Base-by-base conservation (phyloP, 1,140 invertebrate genomes). In the Vanessa tameamea region DNA sequence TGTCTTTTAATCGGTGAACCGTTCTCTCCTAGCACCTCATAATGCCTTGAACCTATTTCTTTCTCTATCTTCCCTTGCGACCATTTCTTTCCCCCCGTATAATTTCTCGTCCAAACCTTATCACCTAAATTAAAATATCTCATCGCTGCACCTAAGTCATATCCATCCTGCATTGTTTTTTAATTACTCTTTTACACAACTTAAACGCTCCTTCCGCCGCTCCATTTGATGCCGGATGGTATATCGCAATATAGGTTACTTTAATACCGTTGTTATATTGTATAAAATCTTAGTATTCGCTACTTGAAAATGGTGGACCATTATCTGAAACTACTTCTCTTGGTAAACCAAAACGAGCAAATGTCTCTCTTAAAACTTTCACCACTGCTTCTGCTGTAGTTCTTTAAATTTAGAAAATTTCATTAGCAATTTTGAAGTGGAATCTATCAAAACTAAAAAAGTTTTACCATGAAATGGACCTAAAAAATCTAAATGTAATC, bases 221-320 rank as follows among this genome's bases (percentile, higher is more conserved):
- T 12, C 72, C 79, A 43, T 76, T 78, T 2, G 74, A 76, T 5
- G 76, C 69, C 0, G 77, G 76, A 20, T 75, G 71, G 20, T 74
- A 73, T 37, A 5, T 20, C 20, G 20, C 20, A 20, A 20, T 20
- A 20, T 20, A 20, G 1, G 20, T 20, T 20, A 20, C 20, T 20
- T 20, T 20, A 20, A 20, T 20, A 20, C 0, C 20, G 20, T 20
- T 20, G 20, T 20, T 20, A 20, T 20, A 20, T 20, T 20, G 1
- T 7, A 37, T 37, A 37, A 37, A 37, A 7, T 37, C 31, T 37
- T 37, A 5, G 31, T 37, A 37, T 37, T 37, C 7, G 31, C 31
- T 37, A 37, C 31, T 37, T 37, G 31, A 37, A 37, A 37, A 37
- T 37, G 31, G 31, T 5, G 31, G 31, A 37, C 3, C 31, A 37